These are phyloP conservation scores for Agrotis clavis DNA, from an alignment of 2,888 invertebrate genomes.

Conservation along the genomic window DNA sequence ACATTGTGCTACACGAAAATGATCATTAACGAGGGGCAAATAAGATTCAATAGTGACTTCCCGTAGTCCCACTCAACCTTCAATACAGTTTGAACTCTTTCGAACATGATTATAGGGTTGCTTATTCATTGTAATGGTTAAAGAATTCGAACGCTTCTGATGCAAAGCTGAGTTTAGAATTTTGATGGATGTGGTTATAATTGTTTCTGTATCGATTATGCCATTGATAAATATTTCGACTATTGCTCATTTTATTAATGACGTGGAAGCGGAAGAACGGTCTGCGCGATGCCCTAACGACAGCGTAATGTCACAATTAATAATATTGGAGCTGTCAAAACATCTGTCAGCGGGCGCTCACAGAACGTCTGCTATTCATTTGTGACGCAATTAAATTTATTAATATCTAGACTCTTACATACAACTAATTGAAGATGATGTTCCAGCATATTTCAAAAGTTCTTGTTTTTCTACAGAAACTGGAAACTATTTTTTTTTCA, in stretches of 20 bases:
- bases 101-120: slow-evolving; percentile 63
- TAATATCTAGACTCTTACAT: slow-evolving; percentile 45
- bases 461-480: slow-evolving; percentile 31
- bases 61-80: slow-evolving; percentile 25
- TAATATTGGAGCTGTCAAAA: slow-evolving; percentile 89
- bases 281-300: slow-evolving; percentile 85
- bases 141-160: slow-evolving; percentile 76
- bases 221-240: slow-evolving; percentile 91
- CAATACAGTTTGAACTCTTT: slow-evolving; percentile 75
- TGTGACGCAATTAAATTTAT: slow-evolving; percentile 82
- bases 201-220: slow-evolving; percentile 92
- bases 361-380: slow-evolving; percentile 77
- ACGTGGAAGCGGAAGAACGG: slow-evolving; percentile 89
- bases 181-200: slow-evolving; percentile 91
- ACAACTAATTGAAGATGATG: slow-evolving; percentile 44
- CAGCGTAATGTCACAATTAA: slow-evolving; percentile 89
- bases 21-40: slow-evolving; percentile 62
- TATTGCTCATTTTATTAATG: slow-evolving; percentile 91
- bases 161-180: slow-evolving; percentile 84
- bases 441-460: slow-evolving; percentile 25
- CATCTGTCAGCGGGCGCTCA: slow-evolving; percentile 84
- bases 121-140: slow-evolving; percentile 62
- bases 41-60: slow-evolving; percentile 61
- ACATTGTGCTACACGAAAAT: slow-evolving; percentile 67
- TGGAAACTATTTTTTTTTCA: slow-evolving; percentile 36